A percentile compares a stretch with the other conserved stretches of the same genome.
Evolutionary conservation across 2,797 vertebrate genomes (phyloP).

Genomic region (Melopsittacus undulatus): DNA sequence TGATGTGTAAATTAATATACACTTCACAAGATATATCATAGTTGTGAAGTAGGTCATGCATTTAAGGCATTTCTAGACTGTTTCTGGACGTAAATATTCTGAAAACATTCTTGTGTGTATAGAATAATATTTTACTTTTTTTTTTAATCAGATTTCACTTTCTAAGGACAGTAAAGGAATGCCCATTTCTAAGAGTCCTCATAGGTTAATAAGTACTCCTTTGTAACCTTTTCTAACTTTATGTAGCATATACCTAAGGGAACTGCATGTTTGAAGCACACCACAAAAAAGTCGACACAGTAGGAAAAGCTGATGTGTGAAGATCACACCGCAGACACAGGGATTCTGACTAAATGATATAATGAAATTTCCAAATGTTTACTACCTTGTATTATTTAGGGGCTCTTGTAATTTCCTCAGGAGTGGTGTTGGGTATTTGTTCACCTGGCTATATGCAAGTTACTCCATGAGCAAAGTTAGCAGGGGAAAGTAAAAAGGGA

Average conservation of each 20-base stretch:
- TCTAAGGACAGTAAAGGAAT: background rate
- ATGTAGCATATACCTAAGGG: background rate
- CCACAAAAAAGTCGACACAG: background rate
- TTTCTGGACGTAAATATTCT: constrained; percentile 23
- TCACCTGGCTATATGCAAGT: background rate
- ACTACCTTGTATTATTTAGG: background rate
- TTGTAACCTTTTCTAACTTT: background rate
- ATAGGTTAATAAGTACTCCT: background rate
- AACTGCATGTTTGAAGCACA: background rate
- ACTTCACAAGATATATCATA: constrained; percentile 3
- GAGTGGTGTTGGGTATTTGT: background rate
- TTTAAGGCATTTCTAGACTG: constrained; percentile 24
- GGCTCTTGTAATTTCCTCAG: background rate
- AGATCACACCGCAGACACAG: background rate
- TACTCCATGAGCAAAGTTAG: background rate
- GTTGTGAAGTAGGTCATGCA: constrained; percentile 43
- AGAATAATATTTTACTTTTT: constrained; percentile 44
- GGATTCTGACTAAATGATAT: background rate
- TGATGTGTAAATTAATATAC: constrained; percentile 37
- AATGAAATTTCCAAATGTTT: fast-evolving
- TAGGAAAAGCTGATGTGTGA: background rate
- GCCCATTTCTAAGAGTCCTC: background rate
- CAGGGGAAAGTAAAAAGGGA: background rate
- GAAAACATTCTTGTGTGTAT: constrained; percentile 1
- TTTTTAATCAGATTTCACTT: background rate